Base-by-base conservation (phyloP, 2,113 vertebrate genomes). In the Amblyopsis rosae region DNA sequence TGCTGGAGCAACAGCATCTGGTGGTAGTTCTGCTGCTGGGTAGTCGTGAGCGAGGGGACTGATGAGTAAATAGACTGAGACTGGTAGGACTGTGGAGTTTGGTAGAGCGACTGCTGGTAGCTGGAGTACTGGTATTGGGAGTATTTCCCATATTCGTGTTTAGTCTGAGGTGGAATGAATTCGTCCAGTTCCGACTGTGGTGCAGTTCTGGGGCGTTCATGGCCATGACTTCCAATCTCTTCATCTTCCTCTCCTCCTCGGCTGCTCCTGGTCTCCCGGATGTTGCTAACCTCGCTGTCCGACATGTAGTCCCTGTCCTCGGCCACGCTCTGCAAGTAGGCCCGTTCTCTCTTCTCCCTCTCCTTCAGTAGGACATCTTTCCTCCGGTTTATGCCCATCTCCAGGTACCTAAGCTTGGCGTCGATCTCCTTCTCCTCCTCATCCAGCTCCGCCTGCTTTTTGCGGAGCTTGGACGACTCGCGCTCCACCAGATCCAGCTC, bases 341-440 rank as follows among this genome's bases (percentile, higher is more conserved):
- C 98, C 70, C 97, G 87, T 84, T 99, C 98, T 61, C 97, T 92
- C 81, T 99, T 98, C 84, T 99, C 97, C 70, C 98, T 92, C 86
- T 99, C 98, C 70, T 94, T 98, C 51, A 99, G 85, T 16, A 99
- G 83, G 0, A 94, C 97, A 76, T 99, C 98, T 89, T 98, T 99
- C 70, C 98, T 92, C 57, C 96, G 92, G 82, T 98, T 99, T 76
- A 99, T 99, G 47, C 98, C 98, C 98, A 99, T 98, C 87, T 99
- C 98, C 74, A 99, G 89, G 74, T 98, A 99, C 59, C 98, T 91
- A 50, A 99, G 88, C 67, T 98, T 99, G 72, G 98, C 98, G 84
- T 99, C 98, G 48, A 99, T 99, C 90, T 99, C 98, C 84, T 99
- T 99, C 80, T 99, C 98, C 70, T 99, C 98, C 78, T 99, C 97